phyloP scores from a whole-genome alignment of 1,140 invertebrate genomes.

The Drosophila persimilis region DNA sequence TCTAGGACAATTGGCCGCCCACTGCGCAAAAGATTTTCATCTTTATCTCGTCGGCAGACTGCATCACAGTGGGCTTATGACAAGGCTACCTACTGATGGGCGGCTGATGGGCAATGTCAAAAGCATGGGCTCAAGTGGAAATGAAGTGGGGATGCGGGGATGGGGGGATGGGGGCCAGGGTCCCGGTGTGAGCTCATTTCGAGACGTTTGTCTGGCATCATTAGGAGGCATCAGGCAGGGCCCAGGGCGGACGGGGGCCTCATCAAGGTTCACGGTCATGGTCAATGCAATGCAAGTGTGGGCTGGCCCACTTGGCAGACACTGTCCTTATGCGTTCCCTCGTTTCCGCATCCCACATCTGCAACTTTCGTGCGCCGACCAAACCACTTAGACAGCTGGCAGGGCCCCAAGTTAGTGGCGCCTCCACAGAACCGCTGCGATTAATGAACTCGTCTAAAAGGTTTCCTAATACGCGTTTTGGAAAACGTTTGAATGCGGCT shows the following conservation, averaged over 20 bases:
- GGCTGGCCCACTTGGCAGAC: slow-evolving; percentile 46
- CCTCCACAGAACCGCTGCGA: slow-evolving; percentile 58
- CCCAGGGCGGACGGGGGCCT: slow-evolving; percentile 15
- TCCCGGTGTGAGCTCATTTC: slow-evolving; percentile 61
- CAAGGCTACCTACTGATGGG: slow-evolving; percentile 22
- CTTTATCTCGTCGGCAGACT: slow-evolving; percentile 39
- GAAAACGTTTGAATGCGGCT: slow-evolving; percentile 65
- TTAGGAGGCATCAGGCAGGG: slow-evolving; percentile 34
- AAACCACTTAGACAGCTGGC: slow-evolving; percentile 51
- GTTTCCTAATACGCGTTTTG: slow-evolving; percentile 59
- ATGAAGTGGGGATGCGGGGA: not conserved
- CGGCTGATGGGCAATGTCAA: slow-evolving; percentile 35
- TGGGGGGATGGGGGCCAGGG: not conserved
- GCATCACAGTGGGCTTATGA: slow-evolving; percentile 45
- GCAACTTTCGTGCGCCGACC: not conserved
- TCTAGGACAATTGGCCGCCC: slow-evolving; percentile 31
- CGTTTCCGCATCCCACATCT: slow-evolving; percentile 34
- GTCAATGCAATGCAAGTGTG: slow-evolving; percentile 59
- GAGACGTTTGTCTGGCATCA: slow-evolving; percentile 73
- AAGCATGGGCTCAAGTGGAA: slow-evolving; percentile 23
- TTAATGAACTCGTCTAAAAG: slow-evolving; percentile 64
- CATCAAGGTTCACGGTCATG: slow-evolving; percentile 69
- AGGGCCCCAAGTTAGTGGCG: slow-evolving; percentile 41
- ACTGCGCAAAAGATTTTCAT: slow-evolving; percentile 46
- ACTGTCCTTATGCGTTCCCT: slow-evolving; percentile 14